Base-by-base conservation (phyloP, 1,140 invertebrate genomes). In the Rhyzopertha dominica region DNA sequence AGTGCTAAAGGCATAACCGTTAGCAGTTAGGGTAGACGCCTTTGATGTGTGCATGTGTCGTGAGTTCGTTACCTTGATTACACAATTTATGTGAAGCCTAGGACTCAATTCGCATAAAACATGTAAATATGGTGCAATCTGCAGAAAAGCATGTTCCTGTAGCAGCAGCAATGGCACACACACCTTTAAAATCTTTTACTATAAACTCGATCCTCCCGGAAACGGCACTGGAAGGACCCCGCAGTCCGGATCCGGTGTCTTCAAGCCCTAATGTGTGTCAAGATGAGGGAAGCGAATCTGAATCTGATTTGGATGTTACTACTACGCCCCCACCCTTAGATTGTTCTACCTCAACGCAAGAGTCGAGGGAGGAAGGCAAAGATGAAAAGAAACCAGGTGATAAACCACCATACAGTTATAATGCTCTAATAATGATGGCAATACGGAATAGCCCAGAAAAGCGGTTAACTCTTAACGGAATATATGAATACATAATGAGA, bases 361-460 rank as follows among this genome's bases (percentile, higher is more conserved):
- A 70, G 29, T 52, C 68, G 4, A 30, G 18, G 14, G 59, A 58
- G 26, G 57, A 59, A 4, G 49, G 56, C 26, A 58, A 56, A 37
- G 64, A 64, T 26, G 80, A 80, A 60, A 74, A 77, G 49, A 80
- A 82, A 58, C 17, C 49, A 2, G 79, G 79, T 61, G 90, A 93
- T 55, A 96, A 97, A 60, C 96, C 96, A 0, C 90, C 93, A 0
- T 99, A 93, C 71, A 95, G 91, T 62, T 99, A 99, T 74, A 99
- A 98, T 70, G 95, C 95, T 0, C 76, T 99, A 9, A 99, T 99
- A 58, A 98, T 98, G 93, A 98, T 99, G 95, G 96, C 96, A n/a
- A 98, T 99, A 13, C 84, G 91, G 53, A 66, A 64, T 37, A 95
- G 90, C 62, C 85, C 86, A 0, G 91, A 96, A 58, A 98, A 96